These are phyloP conservation scores for Epizoanthus scotinus DNA, from an alignment of 92 coral and sea anemone genomes.

Conservation along the genomic window DNA sequence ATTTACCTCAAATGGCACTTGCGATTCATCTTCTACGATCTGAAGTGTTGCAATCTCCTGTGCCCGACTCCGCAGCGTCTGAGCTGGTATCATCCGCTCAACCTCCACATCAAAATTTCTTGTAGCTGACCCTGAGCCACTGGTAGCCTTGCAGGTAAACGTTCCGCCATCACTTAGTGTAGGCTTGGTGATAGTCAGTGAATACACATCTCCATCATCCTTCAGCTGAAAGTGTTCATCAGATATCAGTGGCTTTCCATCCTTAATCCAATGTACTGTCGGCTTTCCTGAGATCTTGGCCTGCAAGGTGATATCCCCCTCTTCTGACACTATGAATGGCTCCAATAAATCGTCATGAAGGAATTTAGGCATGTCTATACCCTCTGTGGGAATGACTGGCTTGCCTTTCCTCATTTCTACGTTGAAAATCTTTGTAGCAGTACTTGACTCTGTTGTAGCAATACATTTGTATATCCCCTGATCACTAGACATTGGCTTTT, in stretches of 20 bases:
- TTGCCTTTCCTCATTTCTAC: slow-evolving; percentile 54
- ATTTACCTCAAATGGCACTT: slow-evolving; percentile 31
- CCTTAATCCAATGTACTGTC: slow-evolving; percentile 80
- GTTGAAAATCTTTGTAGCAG: slow-evolving; percentile 49
- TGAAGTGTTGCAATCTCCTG: slow-evolving; percentile 32
- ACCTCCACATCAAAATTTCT: slow-evolving; percentile 40
- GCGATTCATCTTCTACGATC: slow-evolving; percentile 1
- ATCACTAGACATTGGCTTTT: slow-evolving; percentile 69
- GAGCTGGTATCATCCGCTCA: slow-evolving; percentile 35
- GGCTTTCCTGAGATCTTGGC: slow-evolving; percentile 88
- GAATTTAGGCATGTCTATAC: slow-evolving; percentile 65
- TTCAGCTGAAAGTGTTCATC: slow-evolving; percentile 61
- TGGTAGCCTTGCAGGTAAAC: slow-evolving; percentile 85
- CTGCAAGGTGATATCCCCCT: slow-evolving; percentile 71
- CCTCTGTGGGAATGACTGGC: slow-evolving; percentile 34
- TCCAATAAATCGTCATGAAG: slow-evolving; percentile 71
- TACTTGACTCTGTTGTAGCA: slow-evolving; percentile 72
- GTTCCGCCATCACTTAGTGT: slow-evolving; percentile 78
- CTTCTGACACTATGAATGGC: slow-evolving; percentile 70
- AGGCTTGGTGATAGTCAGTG: slow-evolving; percentile 60
- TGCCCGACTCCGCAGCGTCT: slow-evolving; percentile 2
- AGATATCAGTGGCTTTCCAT: slow-evolving; percentile 56
- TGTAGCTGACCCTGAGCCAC: slow-evolving; percentile 70
- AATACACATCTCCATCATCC: slow-evolving; percentile 68
- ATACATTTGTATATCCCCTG: slow-evolving; percentile 85